Base-by-base conservation (phyloP, 2,888 invertebrate species). In the Dicycla oo region DNA sequence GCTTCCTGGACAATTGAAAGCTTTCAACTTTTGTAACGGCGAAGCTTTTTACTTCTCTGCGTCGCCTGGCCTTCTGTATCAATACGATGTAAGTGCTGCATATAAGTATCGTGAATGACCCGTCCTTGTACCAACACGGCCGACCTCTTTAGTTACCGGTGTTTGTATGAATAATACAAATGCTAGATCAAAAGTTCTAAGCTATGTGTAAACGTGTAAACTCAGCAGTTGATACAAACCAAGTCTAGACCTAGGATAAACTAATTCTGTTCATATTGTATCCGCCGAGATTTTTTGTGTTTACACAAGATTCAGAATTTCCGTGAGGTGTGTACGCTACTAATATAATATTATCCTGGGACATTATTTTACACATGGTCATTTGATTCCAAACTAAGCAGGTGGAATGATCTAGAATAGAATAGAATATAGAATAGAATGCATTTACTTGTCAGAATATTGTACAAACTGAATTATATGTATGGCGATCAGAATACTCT, bases 111-210 rank as follows among this genome's bases (percentile, higher is more conserved):
- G 60, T 57, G 65, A 72, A 72, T 72, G 54, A 63, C 34, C 38
- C 65, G 73, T 64, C 73, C 73, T 70, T 70, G 69, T 53, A 30
- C 49, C 56, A 56, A 8, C 57, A 53, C 45, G n/a, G 54, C 38
- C 30, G 61, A 38, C 56, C 54, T 67, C 58, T 60, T n/a, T n/a
- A n/a, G n/a, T 57, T n/a, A 60, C 60, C 23, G 45, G 54, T 20
- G 58, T 49, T 65, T 60, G 43, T 61, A 45, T 49, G 34, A 58
- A 64, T 63, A 79, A 4, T 61, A 23, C 11, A 51, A 56, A 45
- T 20, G 20, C 40, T 56, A 40, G n/a, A n/a, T n/a, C n/a, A n/a
- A n/a, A n/a, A n/a, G n/a, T n/a, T n/a, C n/a, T n/a, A n/a, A n/a
- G 3, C 4, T 30, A 30, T 30, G 30, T 30, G 30, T 30, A 30